Evolutionary conservation across 2,888 invertebrate species (phyloP).

Genomic region (Zaprionus lineosus): DNA sequence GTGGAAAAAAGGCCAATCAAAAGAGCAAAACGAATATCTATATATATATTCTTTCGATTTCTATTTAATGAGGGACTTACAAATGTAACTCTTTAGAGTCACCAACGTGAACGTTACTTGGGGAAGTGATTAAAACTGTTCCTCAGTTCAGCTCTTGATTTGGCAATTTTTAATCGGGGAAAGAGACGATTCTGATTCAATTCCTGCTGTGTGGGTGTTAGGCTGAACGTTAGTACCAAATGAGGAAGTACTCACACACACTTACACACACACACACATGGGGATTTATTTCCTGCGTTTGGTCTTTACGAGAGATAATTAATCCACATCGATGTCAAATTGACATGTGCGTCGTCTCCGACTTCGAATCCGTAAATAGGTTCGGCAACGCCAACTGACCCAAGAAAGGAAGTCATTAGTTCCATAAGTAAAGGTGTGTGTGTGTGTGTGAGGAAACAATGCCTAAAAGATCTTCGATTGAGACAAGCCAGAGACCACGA

Average conservation of each 20-base stretch:
- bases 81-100: no score
- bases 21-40: no score
- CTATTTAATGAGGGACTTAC: no score
- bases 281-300: slow-evolving; percentile 50
- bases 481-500: slow-evolving; percentile 20
- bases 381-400: slow-evolving; percentile 18
- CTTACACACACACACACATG: background rate
- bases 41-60: no score
- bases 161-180: no score
- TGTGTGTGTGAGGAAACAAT: slow-evolving; percentile 33
- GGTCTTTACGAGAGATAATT: slow-evolving; percentile 59
- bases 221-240: no score
- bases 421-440: slow-evolving; percentile 5
- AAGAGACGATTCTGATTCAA: no score
- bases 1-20: no score
- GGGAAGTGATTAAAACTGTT: no score
- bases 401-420: slow-evolving; percentile 55
- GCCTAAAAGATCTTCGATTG: slow-evolving; percentile 41
- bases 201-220: no score
- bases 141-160: no score
- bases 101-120: no score
- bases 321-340: slow-evolving; percentile 70
- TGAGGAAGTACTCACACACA: slow-evolving; percentile 7
- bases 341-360: slow-evolving; percentile 52
- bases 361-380: slow-evolving; percentile 7